Base-by-base conservation (phyloP, 1,140 invertebrate genomes). In the Megalopta genalis region DNA sequence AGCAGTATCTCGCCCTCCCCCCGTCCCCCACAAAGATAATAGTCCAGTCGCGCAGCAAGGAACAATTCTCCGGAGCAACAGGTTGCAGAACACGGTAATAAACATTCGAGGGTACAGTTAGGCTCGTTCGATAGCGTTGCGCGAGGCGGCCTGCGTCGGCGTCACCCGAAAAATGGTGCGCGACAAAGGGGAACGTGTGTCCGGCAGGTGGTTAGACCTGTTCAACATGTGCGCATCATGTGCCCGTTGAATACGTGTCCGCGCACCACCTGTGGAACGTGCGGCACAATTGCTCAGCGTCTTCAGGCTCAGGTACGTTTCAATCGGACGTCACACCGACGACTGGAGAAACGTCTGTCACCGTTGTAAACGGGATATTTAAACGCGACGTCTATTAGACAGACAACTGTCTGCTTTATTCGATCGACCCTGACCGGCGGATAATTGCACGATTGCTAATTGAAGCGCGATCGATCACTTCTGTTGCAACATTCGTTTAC, bases 141-240 rank as follows among this genome's bases (percentile, higher is more conserved):
- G 74, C 46, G 60, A 77, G 65, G 65, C 59, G 74, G n/a, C n/a
- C 69, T 77, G 54, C 39, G 64, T 68, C 54, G 46, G 37, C 46
- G 32, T 76, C 54, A 21, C 32, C 54, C 65, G 74, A 77, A 77
- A 77, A 69, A 60, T 69, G 14, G 39, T 14, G 18, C 14, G 39
- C 54, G 69, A 69, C 66, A 77, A 77, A 77, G 74, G 32, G 23
- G 69, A 67, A n/a, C n/a, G n/a, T 69, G 39, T 62, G 74, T 69
- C 39, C 14, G 27, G 57, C 74, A 77, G 74, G 54, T 77, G 74
- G 74, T 69, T 60, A 62, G 54, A 62, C 66, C 42, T 77, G 74
- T 69, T 69, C 66, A 62, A 69, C 74, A 60, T 68, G 52, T 23
- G 74, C 39, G 54, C 74, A 57, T 77, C 74, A 77, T 69, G 69